Evolutionary conservation across 1,140 invertebrate species (phyloP).

Genomic region (Phocides pigmalion): DNA sequence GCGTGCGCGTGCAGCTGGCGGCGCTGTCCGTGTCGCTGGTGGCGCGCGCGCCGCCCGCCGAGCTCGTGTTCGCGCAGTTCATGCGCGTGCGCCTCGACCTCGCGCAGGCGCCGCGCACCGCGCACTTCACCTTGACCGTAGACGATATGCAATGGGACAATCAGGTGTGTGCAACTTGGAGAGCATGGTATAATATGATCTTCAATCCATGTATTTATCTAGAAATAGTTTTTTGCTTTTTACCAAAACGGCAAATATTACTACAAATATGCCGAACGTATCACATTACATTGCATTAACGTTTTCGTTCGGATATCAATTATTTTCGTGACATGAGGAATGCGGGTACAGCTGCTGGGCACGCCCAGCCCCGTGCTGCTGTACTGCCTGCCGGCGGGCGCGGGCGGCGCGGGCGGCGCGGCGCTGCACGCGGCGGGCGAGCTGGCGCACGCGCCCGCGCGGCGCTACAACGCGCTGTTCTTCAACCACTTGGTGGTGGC

Average conservation of each 20-base stretch:
- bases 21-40: conserved; percentile 94
- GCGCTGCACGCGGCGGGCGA: conserved; percentile 87
- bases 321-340: too few relatives aligned
- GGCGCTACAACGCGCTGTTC: conserved; percentile 72
- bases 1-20: conserved; percentile 86
- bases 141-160: conserved; percentile 95
- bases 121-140: conserved; percentile 87
- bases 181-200: too few relatives aligned
- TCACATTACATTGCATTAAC: too few relatives aligned
- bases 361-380: conserved; percentile 93
- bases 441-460: conserved; percentile 85
- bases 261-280: too few relatives aligned
- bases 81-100: conserved; percentile 89
- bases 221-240: too few relatives aligned
- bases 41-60: conserved; percentile 91
- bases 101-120: conserved; percentile 83
- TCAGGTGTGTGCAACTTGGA: conserved; percentile 85
- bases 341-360: conserved; percentile 86
- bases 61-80: conserved; percentile 93
- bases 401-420: conserved; percentile 63
- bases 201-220: too few relatives aligned
- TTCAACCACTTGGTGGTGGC: conserved; percentile 92
- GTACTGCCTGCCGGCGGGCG: conserved; percentile 86
- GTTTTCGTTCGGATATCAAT: too few relatives aligned
- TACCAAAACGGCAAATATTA: too few relatives aligned